These are phyloP conservation scores for Burhinus oedicnemus DNA, from an alignment of 2,113 vertebrate genomes.

Conservation along the genomic window DNA sequence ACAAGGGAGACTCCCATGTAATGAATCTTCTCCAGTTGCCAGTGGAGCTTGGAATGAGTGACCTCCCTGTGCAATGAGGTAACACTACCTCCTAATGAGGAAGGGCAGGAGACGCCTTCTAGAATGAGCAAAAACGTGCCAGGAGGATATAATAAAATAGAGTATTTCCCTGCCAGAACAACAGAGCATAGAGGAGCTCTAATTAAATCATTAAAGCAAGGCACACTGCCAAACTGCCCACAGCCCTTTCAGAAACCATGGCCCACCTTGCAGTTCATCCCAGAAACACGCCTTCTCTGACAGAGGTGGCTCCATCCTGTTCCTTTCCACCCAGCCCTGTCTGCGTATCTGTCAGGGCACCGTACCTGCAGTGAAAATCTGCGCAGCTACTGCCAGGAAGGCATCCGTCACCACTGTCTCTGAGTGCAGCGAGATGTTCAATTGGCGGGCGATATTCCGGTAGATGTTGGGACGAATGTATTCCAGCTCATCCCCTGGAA, in stretches of 20 bases:
- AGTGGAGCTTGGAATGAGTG: constrained; percentile 19
- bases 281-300: not conserved
- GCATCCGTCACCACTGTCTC: constrained; percentile 90
- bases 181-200: not conserved
- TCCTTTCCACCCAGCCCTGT: not conserved
- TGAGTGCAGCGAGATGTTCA: constrained; percentile 90
- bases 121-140: not conserved
- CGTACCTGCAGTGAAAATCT: constrained; percentile 93
- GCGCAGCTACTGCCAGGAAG: constrained; percentile 91
- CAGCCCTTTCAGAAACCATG: not conserved
- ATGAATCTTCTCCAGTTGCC: not conserved
- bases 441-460: constrained; percentile 88
- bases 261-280: not conserved
- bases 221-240: not conserved
- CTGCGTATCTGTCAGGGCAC: not conserved
- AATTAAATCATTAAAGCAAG: not conserved
- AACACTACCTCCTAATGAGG: not conserved
- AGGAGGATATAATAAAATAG: not conserved
- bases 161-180: not conserved
- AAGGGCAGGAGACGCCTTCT: not conserved
- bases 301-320: not conserved
- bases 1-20: constrained; percentile 24
- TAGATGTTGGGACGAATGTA: constrained; percentile 92
- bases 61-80: not conserved
- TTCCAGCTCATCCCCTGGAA: constrained; percentile 92